A percentile compares a stretch with the other conserved stretches of the same genome.
Evolutionary conservation across 2,888 invertebrate genomes (phyloP).

Genomic region (Cosmia trapezina): DNA sequence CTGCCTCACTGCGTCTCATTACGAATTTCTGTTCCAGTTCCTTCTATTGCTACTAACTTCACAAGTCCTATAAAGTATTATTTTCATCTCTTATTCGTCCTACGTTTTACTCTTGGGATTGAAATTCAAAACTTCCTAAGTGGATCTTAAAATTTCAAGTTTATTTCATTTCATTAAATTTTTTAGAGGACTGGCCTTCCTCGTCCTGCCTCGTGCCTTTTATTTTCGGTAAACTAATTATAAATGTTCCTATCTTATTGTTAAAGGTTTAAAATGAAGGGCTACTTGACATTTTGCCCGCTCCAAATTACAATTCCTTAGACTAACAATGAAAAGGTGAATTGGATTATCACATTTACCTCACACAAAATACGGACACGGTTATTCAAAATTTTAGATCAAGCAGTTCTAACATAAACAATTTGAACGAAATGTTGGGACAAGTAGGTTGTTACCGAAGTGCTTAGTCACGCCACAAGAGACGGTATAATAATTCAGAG

Average conservation of each 20-base stretch:
- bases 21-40: constrained; percentile 49
- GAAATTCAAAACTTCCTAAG: constrained; percentile 59
- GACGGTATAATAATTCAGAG: constrained; percentile 69
- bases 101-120: constrained; percentile 56
- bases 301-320: constrained; percentile 41
- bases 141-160: constrained; percentile 61
- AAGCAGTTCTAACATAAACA: constrained; percentile 28
- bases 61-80: constrained; percentile 59
- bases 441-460: constrained; percentile 52
- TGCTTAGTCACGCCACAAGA: constrained; percentile 54
- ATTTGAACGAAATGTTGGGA: constrained; percentile 42
- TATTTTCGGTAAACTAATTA: constrained; percentile 52
- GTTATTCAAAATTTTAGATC: constrained; percentile 10
- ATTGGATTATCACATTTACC: constrained; percentile 44
- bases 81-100: constrained; percentile 49
- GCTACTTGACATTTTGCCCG: constrained; percentile 41
- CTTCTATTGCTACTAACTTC: constrained; percentile 35
- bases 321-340: constrained; percentile 46
- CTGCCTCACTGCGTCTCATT: constrained; percentile 46
- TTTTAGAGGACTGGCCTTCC: constrained; percentile 44
- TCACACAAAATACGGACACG: constrained; percentile 17
- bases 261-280: constrained; percentile 46
- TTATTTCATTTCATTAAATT: constrained; percentile 61
- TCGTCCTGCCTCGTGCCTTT: constrained; percentile 30
- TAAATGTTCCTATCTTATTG: constrained; percentile 46